phyloP scores from a whole-genome alignment of 2,888 invertebrate species.

The Cerastis rubricosa region DNA sequence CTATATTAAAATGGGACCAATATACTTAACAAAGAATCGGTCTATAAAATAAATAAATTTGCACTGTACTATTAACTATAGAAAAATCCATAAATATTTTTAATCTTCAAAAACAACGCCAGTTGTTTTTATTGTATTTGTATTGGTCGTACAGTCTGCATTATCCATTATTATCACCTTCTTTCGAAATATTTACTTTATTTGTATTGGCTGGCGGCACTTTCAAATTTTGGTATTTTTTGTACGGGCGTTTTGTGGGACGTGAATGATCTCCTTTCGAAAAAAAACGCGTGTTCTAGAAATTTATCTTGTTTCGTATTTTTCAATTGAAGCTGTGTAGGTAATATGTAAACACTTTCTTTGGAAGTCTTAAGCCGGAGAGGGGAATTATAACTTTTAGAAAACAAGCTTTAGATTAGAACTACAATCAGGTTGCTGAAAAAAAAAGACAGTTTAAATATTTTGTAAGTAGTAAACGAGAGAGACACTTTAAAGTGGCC shows the following conservation, averaged over 20 bases:
- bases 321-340: slow-evolving; percentile 2
- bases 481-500: background rate
- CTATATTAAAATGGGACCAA: too few species aligned
- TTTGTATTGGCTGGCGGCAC: background rate
- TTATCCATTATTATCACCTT: background rate
- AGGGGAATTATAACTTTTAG: background rate
- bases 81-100: too few species aligned
- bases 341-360: slow-evolving; percentile 4
- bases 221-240: background rate
- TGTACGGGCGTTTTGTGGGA: too few species aligned
- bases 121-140: too few species aligned
- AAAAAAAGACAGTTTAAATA: slow-evolving; percentile 7
- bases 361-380: background rate
- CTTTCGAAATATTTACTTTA: background rate
- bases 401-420: background rate
- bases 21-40: too few species aligned
- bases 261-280: slow-evolving; percentile 8
- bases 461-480: background rate
- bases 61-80: too few species aligned
- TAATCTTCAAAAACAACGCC: background rate
- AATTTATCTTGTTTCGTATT: slow-evolving; percentile 34
- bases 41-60: too few species aligned
- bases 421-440: background rate
- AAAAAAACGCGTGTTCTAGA: slow-evolving; percentile 8
- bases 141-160: too few species aligned